These are phyloP conservation scores for Cheilosia urbana DNA, from an alignment of 2,888 invertebrate species.

Conservation along the genomic window DNA sequence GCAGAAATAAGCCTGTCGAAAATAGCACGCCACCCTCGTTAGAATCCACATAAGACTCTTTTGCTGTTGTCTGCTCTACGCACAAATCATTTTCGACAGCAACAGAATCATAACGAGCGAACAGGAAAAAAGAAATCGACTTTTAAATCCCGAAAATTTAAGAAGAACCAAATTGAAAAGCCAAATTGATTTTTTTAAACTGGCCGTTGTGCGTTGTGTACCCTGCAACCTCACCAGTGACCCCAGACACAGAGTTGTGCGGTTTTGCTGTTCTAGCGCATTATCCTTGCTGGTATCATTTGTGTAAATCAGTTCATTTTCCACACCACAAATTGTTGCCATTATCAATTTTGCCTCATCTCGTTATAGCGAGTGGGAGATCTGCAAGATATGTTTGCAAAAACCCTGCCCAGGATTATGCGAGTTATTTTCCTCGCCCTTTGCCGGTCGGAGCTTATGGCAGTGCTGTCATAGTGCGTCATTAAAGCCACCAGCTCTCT, in stretches of 20 bases:
- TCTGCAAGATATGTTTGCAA: slow-evolving; percentile 1
- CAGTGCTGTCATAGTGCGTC: slow-evolving; percentile 31
- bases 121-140: not conserved
- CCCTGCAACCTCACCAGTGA: not conserved
- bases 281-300: slow-evolving; percentile 25
- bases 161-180: slow-evolving; percentile 11
- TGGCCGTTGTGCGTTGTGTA: not conserved
- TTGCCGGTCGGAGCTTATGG: not conserved
- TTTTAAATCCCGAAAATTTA: slow-evolving; percentile 1
- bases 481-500: slow-evolving; percentile 43
- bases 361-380: not conserved
- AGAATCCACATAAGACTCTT: slow-evolving; percentile 19
- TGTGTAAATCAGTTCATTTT: slow-evolving; percentile 61
- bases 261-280: not conserved
- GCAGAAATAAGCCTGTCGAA: not conserved
- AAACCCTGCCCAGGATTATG: not conserved
- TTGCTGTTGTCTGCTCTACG: slow-evolving; percentile 16
- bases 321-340: slow-evolving; percentile 56
- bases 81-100: slow-evolving; percentile 47
- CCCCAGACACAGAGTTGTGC: slow-evolving; percentile 6
- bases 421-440: not conserved
- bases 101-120: slow-evolving; percentile 24
- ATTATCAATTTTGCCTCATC: slow-evolving; percentile 44
- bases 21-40: not conserved
- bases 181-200: slow-evolving; percentile 40